Conservation (phyloP, 2,113 vertebrate genomes). For the Platichthys flesus region DNA sequence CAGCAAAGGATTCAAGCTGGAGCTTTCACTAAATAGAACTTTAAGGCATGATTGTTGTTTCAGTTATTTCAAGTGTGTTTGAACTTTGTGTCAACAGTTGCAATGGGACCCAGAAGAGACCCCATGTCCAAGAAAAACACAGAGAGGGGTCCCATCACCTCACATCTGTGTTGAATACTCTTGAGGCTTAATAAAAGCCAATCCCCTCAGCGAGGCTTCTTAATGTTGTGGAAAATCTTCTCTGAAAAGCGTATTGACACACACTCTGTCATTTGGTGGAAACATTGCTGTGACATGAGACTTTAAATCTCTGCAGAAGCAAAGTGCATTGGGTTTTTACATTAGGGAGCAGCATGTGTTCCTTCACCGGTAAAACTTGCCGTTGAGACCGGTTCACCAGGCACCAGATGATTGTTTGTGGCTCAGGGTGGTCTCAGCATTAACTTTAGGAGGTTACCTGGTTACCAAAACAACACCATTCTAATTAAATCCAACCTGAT, state of each 20-base stretch:
- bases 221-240: neutral
- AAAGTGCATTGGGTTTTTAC: neutral
- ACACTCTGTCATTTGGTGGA: no score
- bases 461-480: neutral
- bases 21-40: no score
- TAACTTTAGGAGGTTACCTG: neutral
- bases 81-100: no score
- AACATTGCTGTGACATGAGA: neutral
- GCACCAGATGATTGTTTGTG: neutral
- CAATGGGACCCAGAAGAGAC: neutral
- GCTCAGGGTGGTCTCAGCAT: neutral
- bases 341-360: neutral
- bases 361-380: neutral
- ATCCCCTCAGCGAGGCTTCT: neutral
- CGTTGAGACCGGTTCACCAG: neutral
- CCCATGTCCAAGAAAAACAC: neutral
- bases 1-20: no score
- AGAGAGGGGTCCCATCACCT: neutral
- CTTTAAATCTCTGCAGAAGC: neutral
- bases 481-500: neutral
- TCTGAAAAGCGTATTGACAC: neutral
- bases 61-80: no score
- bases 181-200: neutral
- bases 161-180: neutral
- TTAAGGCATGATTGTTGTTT: no score